These are phyloP conservation scores for Rhadinocentrus ornatus DNA, from an alignment of 2,797 vertebrate genomes.

Conservation along the genomic window DNA sequence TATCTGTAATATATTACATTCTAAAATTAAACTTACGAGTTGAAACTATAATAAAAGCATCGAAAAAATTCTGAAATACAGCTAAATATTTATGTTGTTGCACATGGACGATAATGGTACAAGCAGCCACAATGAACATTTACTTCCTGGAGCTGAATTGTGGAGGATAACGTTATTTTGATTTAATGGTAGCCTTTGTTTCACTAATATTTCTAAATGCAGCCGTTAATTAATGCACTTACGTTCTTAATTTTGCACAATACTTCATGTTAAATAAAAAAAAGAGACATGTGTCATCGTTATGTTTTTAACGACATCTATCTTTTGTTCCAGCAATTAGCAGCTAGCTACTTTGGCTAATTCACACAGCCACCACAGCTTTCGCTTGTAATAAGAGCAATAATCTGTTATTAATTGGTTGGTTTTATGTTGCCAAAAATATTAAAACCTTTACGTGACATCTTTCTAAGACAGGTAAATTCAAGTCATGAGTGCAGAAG, in stretches of 20 bases:
- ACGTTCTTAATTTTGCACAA: background rate
- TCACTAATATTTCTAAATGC: constrained; percentile 27
- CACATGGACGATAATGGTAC: constrained; percentile 59
- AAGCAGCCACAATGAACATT: constrained; percentile 39
- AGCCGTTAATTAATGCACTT: background rate
- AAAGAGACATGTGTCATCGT: constrained; percentile 3
- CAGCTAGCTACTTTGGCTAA: constrained; percentile 68
- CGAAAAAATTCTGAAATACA: rapidly evolving
- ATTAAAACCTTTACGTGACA: constrained; percentile 31
- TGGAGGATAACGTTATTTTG: constrained; percentile 62
- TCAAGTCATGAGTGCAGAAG: constrained; percentile 84
- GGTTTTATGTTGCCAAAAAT: constrained; percentile 7
- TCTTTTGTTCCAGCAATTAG: constrained; percentile 27
- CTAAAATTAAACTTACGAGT: rapidly evolving
- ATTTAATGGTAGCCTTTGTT: constrained; percentile 51
- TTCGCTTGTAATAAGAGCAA: constrained; percentile 12
- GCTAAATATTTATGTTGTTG: background rate
- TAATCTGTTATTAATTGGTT: constrained; percentile 7
- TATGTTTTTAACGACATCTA: constrained; percentile 27
- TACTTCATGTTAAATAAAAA: background rate
- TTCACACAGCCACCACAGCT: constrained; percentile 14
- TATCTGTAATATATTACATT: rapidly evolving
- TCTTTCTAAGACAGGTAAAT: constrained; percentile 50
- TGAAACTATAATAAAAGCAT: rapidly evolving
- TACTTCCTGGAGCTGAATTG: constrained; percentile 76